Conservation (phyloP, 2,888 invertebrate genomes). For the Meliscaeva auricollis region DNA sequence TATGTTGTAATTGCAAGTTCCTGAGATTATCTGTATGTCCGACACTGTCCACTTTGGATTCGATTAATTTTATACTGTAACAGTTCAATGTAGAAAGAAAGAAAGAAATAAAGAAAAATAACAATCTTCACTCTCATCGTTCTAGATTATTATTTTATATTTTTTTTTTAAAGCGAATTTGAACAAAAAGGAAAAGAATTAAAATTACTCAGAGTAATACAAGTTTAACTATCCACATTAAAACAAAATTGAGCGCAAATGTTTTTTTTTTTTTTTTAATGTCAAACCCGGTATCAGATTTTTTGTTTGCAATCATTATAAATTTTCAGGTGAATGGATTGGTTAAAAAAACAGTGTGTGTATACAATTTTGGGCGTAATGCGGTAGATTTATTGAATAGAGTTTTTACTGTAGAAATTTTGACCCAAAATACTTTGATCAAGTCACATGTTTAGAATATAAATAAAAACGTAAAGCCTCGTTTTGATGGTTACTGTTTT, state of each 20-base stretch:
- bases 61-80: no score
- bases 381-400: background rate
- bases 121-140: slow-evolving; percentile 36
- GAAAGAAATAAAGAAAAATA: background rate
- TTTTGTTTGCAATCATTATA: background rate
- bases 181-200: background rate
- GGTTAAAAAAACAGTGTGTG: background rate
- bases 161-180: slow-evolving; percentile 24
- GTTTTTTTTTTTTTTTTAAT: slow-evolving; percentile 25
- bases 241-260: slow-evolving; percentile 13
- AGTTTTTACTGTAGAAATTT: background rate
- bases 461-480: background rate
- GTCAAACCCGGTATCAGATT: slow-evolving; percentile 34
- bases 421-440: background rate
- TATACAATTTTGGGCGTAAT: slow-evolving; percentile 21
- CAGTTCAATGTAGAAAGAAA: background rate
- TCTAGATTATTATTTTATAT: slow-evolving; percentile 16
- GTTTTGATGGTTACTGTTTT: no score
- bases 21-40: slow-evolving; percentile 35
- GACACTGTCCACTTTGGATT: slow-evolving; percentile 32
- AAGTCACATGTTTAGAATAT: slow-evolving; percentile 16
- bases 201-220: slow-evolving; percentile 24
- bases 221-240: background rate
- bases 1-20: slow-evolving; percentile 49
- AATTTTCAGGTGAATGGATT: slow-evolving; percentile 26